Base-by-base conservation (phyloP, 2,888 invertebrate species). In the Agrochola lota region DNA sequence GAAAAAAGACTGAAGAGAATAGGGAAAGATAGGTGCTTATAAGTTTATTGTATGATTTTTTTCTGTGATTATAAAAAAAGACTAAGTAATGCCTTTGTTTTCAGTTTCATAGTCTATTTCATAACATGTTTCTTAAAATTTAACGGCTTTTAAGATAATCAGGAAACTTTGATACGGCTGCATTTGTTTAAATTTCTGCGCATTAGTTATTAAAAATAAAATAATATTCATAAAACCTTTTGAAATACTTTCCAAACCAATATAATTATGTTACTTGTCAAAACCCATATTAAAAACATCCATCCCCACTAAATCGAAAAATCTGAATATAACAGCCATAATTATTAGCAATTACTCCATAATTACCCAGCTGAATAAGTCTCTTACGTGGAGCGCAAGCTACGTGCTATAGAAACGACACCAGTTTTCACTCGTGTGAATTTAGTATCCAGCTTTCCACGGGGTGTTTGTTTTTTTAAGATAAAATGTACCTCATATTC, bases 391-490 rank as follows among this genome's bases (percentile, higher is more conserved):
- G 6, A 46, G 49, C 35, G 17, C 71, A 30, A 62, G 35, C 59
- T 64, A 55, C n/a, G 26, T 57, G n/a, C 64, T 69, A 60, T 15
- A 52, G 26, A 64, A 74, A 57, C 60, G 49, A 57, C 26, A 57
- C 26, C 1, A 49, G 43, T 35, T 81, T 63, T 69, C 20, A 8
- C 69, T 80, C 64, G 30, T 71, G 60, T 70, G 64, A 52, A n/a
- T 85, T 62, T 43, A 35, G n/a, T 62, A 59, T 57, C 60, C 35
- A 72, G 17, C 62, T 55, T 59, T 69, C 81, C 69, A n/a, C 20
- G 74, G 64, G 64, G 72, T 52, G 57, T 52, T 62, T 85, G 64
- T 80, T 85, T 83, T 80, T 80, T 17, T 35, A 66, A 59, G 85
- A 72, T 85, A 85, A 75, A 80, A 72, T 71, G 8, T 46, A 76